phyloP scores from a whole-genome alignment of 2,797 vertebrate genomes.

The Anolis apletophallus region DNA sequence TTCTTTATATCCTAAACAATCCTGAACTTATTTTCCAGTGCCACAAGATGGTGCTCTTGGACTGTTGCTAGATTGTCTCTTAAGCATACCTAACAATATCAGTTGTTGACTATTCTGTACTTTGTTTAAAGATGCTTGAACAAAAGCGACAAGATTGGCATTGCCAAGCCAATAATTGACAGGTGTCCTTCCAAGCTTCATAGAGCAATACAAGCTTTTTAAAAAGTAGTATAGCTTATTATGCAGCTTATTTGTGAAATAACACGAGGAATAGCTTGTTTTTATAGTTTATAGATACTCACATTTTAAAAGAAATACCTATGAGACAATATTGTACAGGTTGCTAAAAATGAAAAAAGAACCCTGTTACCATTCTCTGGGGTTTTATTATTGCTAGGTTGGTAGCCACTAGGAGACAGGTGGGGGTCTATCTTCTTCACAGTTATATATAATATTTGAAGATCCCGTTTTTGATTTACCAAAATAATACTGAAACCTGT shows the following conservation, averaged over 20 bases:
- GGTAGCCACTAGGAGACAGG: not conserved
- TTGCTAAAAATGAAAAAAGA: not conserved
- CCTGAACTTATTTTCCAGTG: conserved; percentile 4
- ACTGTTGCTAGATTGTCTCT: not conserved
- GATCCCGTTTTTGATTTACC: not conserved
- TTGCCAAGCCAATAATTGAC: conserved; percentile 4
- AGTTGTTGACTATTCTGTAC: not conserved
- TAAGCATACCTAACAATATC: not conserved
- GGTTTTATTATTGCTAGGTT: not conserved
- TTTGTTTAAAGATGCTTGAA: not conserved
- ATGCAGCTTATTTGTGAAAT: not conserved
- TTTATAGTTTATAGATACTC: no score
- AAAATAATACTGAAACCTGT: no score
- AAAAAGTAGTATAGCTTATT: not conserved
- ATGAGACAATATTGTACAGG: not conserved
- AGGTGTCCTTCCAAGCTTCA: not conserved
- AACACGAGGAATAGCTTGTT: not conserved
- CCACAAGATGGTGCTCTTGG: conserved; percentile 36
- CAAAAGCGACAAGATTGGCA: not conserved
- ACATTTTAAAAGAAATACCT: no score
- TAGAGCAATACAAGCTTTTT: not conserved
- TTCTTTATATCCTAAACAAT: not conserved
- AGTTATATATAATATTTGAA: not conserved
- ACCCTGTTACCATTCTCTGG: not conserved
- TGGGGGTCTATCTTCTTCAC: not conserved